Percentiles rank a stretch among this genome's conserved stretches.
These are phyloP conservation scores for Origma solitaria DNA, from an alignment of 2,113 vertebrate genomes.

Conservation along the genomic window DNA sequence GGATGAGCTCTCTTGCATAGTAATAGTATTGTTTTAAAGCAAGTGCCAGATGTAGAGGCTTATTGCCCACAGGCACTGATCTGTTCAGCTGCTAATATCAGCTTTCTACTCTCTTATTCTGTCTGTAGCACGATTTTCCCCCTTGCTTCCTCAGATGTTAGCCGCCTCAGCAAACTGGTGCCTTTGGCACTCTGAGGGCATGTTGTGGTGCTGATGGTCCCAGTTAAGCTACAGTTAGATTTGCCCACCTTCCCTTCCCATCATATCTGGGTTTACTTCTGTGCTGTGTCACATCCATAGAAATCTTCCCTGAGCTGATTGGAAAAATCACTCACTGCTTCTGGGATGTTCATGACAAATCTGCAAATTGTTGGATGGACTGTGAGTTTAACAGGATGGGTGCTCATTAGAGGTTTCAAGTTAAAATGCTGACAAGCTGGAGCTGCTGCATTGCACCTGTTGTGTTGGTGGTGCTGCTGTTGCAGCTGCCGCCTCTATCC, in stretches of 20 bases:
- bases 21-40: slow-evolving; percentile 51
- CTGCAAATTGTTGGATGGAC: background rate
- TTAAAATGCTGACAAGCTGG: background rate
- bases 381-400: background rate
- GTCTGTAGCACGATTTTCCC: background rate
- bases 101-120: background rate
- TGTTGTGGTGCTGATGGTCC: background rate
- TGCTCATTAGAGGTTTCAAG: background rate
- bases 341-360: background rate
- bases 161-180: background rate
- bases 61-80: slow-evolving; percentile 34
- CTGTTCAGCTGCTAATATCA: slow-evolving; percentile 55
- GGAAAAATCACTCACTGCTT: background rate
- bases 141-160: background rate
- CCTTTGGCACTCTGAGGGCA: background rate
- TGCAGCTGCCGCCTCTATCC: background rate
- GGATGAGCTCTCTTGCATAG: slow-evolving; percentile 54
- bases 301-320: background rate
- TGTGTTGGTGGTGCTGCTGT: background rate
- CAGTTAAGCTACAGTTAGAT: background rate
- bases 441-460: slow-evolving; percentile 28
- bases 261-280: background rate
- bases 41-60: slow-evolving; percentile 40
- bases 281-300: background rate
- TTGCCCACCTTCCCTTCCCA: background rate